A percentile compares a stretch with the other conserved stretches of the same genome.
Conservation (phyloP, 2,113 vertebrate genomes). For the Entosphenus tridentatus region DNA sequence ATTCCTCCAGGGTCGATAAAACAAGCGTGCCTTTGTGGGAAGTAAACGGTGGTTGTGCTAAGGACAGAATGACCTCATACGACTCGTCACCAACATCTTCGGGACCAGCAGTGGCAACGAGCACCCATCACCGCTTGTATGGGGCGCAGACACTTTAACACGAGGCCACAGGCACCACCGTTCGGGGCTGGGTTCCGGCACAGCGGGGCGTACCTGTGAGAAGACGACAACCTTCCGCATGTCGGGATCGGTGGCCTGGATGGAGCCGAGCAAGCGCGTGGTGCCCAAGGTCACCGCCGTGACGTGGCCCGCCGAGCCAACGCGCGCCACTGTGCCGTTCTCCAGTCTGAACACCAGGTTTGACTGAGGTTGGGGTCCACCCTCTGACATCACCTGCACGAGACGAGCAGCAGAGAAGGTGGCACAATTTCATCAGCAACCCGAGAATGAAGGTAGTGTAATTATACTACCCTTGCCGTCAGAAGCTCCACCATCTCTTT, state of each 20-base stretch:
- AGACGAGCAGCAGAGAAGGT: neutral
- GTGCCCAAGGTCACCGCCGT: constrained; percentile 18
- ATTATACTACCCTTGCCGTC: no score
- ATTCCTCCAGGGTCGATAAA: no score
- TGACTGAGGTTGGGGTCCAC: constrained; percentile 26
- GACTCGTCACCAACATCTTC: no score
- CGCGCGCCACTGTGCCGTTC: constrained; percentile 19
- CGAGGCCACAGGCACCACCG: neutral
- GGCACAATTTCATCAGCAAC: no score
- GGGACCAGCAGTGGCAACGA: no score
- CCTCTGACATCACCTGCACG: constrained; percentile 26
- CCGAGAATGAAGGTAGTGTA: no score
- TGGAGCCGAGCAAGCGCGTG: constrained; percentile 18
- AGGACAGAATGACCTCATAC: no score
- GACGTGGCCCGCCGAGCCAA: constrained; percentile 22
- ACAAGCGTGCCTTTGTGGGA: no score
- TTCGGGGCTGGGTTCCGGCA: neutral
- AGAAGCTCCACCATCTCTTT: no score
- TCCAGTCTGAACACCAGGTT: constrained; percentile 23
- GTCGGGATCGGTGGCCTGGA: constrained; percentile 23
- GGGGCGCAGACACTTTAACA: constrained; percentile 1
- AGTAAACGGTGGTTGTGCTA: no score
- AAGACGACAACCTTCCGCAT: constrained; percentile 22
- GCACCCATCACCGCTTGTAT: no score
- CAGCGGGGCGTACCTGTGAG: constrained; percentile 19